Evolutionary conservation across 2,888 invertebrate genomes (phyloP), one percentile per base, ranked within the genome.

Genomic region (Sarcophaga variegata): DNA sequence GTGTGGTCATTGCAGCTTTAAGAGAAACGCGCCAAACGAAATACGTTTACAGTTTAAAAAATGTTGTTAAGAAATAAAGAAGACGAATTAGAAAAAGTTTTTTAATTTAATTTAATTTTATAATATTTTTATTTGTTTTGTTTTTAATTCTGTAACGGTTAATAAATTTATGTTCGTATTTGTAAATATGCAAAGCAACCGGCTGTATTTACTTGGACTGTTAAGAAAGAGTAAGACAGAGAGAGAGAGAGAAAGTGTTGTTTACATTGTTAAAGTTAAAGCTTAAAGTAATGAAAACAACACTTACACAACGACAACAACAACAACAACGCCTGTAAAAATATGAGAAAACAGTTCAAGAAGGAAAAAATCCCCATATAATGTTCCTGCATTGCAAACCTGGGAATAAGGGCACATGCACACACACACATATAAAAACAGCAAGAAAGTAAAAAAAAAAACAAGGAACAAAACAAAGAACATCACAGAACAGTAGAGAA

Each of bases 351-450:
- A 37, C 37, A 37, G 10, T 37, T 37, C 3, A 59, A 59, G n/a
- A 72, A 22, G 22, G 22, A 49, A 47, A 60, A 60, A 22, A 27
- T 87, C 88, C 88, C 88, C 25, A 20, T 89, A 88, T 89, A 87
- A 81, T 80, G 85, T 85, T 89, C 87, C 87, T 85, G 86, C 89
- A 87, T 62, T 88, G 89, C 89, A 88, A 88, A 88, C 87, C 89
- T 88, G 89, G 88, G 85, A 89, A 88, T 88, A 89, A 88, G 88
- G 89, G 81, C 89, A 88, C 83, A 67, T 22, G 69, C 12, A 54
- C 12, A 37, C n/a, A 59, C 64, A 64, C 59, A 72, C 20, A 27
- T 17, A 66, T 59, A 54, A 62, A 67, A 79, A 47, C 14, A 70
- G 3, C 10, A 75, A 14, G n/a, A 5, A 60, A 76, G 45, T 71